Evolutionary conservation across 1,140 invertebrate genomes (phyloP), one percentile per base, ranked within the genome.

Genomic region (Camponotus vicinus): DNA sequence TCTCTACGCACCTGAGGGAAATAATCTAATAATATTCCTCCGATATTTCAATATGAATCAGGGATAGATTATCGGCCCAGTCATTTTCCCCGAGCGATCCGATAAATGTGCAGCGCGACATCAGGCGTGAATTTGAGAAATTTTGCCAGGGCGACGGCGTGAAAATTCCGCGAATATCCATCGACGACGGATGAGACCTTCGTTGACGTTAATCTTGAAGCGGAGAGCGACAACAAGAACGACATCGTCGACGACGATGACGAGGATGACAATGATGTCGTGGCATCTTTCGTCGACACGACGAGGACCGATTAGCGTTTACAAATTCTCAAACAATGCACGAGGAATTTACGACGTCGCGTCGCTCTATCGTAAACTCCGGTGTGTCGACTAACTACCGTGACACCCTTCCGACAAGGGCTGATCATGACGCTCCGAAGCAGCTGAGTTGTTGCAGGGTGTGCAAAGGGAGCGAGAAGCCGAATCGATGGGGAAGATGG

Each of bases 271-370:
- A 55, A 80, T 45, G 52, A 37, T 32, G 55, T 45, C 32, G 79
- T n/a, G 27, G 27, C 79, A 57, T n/a, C 42, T 83, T 63, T 83
- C 69, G 79, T 45, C 40, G 40, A 61, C 18, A 32, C 73, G 79
- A 83, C 79, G 55, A 63, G 69, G 40, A 63, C 79, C 79, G 79
- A 83, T 83, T 83, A 83, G 69, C 79, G 69, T 37, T 73, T 70
- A 18, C 79, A 75, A 83, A 83, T 83, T 83, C 55, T 9, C 79
- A 83, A 82, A 83, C 79, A 83, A 83, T 83, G 79, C 79, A 73
- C 40, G 69, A 83, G 79, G 79, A 82, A 83, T 83, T 83, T 83
- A 83, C 79, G 67, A 61, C 27, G 55, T 21, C 79, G 49, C 49
- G 79, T 61, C 67, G 79, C 42, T 83, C 40, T 59, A 45, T 83